phyloP scores from a whole-genome alignment of 1,140 invertebrate species.

The Anadara kagoshimensis region DNA sequence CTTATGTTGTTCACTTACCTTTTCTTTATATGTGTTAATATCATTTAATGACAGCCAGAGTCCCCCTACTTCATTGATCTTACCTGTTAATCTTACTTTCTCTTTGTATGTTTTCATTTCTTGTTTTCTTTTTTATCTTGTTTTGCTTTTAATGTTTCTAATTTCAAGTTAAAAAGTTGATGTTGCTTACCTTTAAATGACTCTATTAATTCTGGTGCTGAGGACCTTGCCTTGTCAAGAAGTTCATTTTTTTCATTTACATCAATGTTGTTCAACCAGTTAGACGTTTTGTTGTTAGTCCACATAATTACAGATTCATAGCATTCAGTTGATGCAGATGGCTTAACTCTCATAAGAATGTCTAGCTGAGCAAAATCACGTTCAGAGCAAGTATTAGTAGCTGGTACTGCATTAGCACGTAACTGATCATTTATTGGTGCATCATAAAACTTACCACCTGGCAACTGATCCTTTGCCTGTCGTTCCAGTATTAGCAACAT shows the following conservation, averaged over 20 bases:
- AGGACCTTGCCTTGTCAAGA: slow-evolving; percentile 18
- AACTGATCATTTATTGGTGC: neutral
- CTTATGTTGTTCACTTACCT: neutral
- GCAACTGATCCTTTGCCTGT: slow-evolving; percentile 35
- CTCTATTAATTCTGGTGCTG: slow-evolving; percentile 5
- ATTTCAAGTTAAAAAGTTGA: slow-evolving; percentile 11
- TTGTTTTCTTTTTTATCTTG: slow-evolving; percentile 10
- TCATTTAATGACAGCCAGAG: neutral
- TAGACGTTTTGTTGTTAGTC: slow-evolving; percentile 7
- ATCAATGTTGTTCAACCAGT: neutral
- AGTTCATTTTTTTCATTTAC: slow-evolving; percentile 7
- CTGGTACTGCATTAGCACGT: slow-evolving; percentile 7
- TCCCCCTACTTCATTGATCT: too few species aligned
- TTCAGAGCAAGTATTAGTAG: slow-evolving; percentile 28
- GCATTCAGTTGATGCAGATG: slow-evolving; percentile 10
- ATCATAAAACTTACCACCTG: slow-evolving; percentile 21
- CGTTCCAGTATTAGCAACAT: slow-evolving; percentile 32
- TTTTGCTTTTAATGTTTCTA: slow-evolving; percentile 44
- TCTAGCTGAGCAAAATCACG: slow-evolving; percentile 38
- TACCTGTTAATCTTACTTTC: neutral
- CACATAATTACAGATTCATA: slow-evolving; percentile 23
- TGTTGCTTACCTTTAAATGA: slow-evolving; percentile 17
- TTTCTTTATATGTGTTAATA: neutral
- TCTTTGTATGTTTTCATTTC: neutral
- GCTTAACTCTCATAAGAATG: slow-evolving; percentile 12